Evolutionary conservation across 2,888 invertebrate species (phyloP).

Genomic region (Entomobrya multifasciata): DNA sequence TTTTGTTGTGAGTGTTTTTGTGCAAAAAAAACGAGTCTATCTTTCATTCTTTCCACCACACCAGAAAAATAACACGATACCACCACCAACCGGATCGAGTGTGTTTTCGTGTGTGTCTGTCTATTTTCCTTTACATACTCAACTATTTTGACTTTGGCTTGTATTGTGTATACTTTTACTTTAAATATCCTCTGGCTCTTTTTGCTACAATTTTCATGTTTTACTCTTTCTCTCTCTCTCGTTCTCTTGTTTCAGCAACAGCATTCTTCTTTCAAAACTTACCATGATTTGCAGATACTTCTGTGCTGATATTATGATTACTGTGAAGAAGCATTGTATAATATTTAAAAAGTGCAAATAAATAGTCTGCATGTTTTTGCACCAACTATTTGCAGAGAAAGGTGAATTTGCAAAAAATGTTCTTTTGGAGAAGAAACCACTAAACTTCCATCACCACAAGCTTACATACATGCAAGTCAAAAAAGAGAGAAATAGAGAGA

Average conservation of each 20-base stretch:
- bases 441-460: background rate
- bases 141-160: background rate
- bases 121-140: background rate
- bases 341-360: background rate
- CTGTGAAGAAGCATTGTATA: background rate
- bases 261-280: background rate
- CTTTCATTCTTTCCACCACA: too few species aligned
- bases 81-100: too few species aligned
- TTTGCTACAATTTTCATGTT: background rate
- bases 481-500: background rate
- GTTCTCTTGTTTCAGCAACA: background rate
- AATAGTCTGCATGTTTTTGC: too few species aligned
- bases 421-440: background rate
- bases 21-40: background rate
- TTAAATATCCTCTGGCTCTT: slow-evolving; percentile 1
- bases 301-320: background rate
- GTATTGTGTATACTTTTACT: too few species aligned
- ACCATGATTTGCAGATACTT: background rate
- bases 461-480: background rate
- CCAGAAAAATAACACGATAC: too few species aligned
- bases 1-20: background rate
- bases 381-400: too few species aligned
- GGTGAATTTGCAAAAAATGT: slow-evolving; percentile 4
- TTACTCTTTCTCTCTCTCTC: background rate
- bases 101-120: background rate